phyloP scores from a whole-genome alignment of 2,113 vertebrate genomes.

The Haemorhous mexicanus region DNA sequence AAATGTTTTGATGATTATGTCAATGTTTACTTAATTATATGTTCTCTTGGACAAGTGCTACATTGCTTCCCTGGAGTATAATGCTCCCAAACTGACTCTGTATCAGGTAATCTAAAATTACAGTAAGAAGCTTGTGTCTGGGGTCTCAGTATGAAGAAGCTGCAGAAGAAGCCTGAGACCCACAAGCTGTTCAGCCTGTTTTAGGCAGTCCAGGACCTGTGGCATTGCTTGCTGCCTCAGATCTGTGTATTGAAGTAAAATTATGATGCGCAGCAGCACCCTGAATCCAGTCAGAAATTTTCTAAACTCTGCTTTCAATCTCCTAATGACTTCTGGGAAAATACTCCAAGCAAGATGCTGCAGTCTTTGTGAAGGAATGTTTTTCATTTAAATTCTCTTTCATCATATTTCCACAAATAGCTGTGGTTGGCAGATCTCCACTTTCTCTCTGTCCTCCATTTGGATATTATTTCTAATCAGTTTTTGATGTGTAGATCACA shows the following conservation, averaged over 20 bases:
- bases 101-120: not conserved
- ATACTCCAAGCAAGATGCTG: not conserved
- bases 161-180: not conserved
- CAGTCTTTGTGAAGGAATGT: not conserved
- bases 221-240: not conserved
- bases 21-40: not conserved
- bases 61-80: not conserved
- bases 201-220: not conserved
- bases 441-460: not conserved
- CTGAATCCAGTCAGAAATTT: not conserved
- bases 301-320: not conserved
- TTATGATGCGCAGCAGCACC: not conserved
- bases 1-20: not conserved
- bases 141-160: not conserved
- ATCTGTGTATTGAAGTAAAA: not conserved
- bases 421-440: not conserved
- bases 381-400: not conserved
- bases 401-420: not conserved
- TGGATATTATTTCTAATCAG: not conserved
- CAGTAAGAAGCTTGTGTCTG: not conserved
- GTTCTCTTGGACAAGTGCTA: not conserved
- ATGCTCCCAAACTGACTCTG: not conserved
- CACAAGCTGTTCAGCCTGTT: not conserved
- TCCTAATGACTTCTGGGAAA: not conserved
- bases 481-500: not conserved